phyloP scores from a whole-genome alignment of 2,888 invertebrate species.

The Drosophila neotestacea region DNA sequence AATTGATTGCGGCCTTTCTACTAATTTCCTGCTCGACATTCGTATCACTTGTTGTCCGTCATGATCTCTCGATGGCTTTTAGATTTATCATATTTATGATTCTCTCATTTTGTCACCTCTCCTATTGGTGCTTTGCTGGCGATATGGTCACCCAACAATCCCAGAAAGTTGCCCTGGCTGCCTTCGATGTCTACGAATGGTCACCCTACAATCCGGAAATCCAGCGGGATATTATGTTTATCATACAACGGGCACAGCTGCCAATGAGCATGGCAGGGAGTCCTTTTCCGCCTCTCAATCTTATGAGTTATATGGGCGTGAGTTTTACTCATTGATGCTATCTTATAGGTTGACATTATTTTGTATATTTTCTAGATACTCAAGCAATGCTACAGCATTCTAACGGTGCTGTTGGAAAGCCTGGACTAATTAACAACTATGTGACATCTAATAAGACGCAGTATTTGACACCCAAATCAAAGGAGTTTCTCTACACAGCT shows the following conservation, averaged over 20 bases:
- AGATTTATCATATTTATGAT: slow-evolving; percentile 42
- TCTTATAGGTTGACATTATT: not conserved
- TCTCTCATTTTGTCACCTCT: slow-evolving; percentile 38
- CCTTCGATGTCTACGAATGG: slow-evolving; percentile 43
- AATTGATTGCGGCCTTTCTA: slow-evolving; percentile 40
- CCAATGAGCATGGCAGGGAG: slow-evolving; percentile 37
- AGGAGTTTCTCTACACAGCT: too few species aligned
- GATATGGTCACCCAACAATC: slow-evolving; percentile 55
- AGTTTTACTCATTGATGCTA: not conserved
- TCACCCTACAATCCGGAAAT: slow-evolving; percentile 5
- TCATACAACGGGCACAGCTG: slow-evolving; percentile 47
- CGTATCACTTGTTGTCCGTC: slow-evolving; percentile 26
- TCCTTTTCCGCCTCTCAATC: slow-evolving; percentile 53
- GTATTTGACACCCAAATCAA: not conserved
- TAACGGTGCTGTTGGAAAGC: slow-evolving; percentile 49
- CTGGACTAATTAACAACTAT: slow-evolving; percentile 29
- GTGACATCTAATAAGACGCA: too few species aligned
- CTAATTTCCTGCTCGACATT: slow-evolving; percentile 57
- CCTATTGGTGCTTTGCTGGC: slow-evolving; percentile 50
- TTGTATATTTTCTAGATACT: slow-evolving; percentile 37
- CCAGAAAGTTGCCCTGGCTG: slow-evolving; percentile 41
- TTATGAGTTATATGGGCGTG: slow-evolving; percentile 49
- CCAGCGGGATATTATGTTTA: slow-evolving; percentile 36
- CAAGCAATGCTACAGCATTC: slow-evolving; percentile 56
- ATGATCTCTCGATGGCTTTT: slow-evolving; percentile 38